Percentiles rank a stretch among this genome's conserved stretches.
Conservation (phyloP, 2,113 vertebrate species). For the Protomyctophum bolini region DNA sequence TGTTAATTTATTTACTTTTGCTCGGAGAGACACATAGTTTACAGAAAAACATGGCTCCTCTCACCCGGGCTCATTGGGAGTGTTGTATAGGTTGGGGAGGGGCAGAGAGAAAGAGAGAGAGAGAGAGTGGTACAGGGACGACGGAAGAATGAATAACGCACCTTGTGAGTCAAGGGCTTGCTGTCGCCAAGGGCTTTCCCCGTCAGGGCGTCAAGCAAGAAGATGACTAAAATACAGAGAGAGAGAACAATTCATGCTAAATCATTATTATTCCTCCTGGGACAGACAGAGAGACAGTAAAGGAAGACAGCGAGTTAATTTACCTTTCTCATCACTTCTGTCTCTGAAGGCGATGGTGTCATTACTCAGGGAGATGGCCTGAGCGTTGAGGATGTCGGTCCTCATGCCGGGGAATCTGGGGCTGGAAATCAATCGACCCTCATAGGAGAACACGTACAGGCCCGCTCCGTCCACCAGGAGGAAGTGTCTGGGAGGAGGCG, state of each 20-base stretch:
- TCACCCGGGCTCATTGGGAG: conserved; percentile 22
- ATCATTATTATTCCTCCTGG: not conserved
- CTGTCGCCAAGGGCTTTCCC: conserved; percentile 92
- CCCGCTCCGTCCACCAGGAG: conserved; percentile 92
- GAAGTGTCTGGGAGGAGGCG: conserved; percentile 82
- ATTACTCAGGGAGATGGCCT: conserved; percentile 89
- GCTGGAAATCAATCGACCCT: conserved; percentile 90
- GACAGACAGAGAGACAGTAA: not conserved
- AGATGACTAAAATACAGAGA: conserved; percentile 79
- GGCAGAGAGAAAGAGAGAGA: not conserved
- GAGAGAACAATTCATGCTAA: conserved; percentile 4
- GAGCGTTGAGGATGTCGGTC: conserved; percentile 88
- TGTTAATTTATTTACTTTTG: conserved; percentile 19
- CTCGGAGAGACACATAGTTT: not conserved
- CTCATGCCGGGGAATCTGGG: conserved; percentile 92
- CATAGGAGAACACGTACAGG: conserved; percentile 92
- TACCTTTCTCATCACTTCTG: conserved; percentile 92
- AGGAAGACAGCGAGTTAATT: not conserved
- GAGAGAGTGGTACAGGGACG: not conserved
- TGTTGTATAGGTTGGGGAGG: conserved; percentile 7
- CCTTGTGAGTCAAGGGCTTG: conserved; percentile 91
- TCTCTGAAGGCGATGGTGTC: conserved; percentile 91
- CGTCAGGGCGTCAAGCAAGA: conserved; percentile 90
- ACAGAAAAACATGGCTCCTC: not conserved
- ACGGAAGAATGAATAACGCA: conserved; percentile 54